Conservation (phyloP, 2,797 vertebrate genomes). For the Babyrousa celebensis region DNA sequence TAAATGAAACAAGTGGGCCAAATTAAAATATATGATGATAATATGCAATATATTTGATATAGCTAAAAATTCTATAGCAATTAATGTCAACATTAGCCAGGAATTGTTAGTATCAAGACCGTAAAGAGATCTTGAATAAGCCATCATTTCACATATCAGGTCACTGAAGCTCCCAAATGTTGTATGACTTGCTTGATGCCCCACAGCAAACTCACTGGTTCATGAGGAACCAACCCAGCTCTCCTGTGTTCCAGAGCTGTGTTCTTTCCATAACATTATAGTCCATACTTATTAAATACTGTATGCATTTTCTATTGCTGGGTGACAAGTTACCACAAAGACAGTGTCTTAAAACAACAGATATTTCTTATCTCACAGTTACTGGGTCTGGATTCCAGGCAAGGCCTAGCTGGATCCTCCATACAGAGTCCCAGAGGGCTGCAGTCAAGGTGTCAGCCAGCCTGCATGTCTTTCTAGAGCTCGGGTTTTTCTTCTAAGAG, state of each 20-base stretch:
- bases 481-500: neutral
- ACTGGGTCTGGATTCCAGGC: neutral
- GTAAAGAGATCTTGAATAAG: constrained; percentile 13
- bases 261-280: neutral
- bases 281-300: neutral
- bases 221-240: neutral
- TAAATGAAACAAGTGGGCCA: neutral
- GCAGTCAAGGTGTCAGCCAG: neutral
- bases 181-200: neutral
- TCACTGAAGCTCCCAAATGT: neutral
- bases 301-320: neutral
- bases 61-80: neutral
- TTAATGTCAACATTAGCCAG: constrained; percentile 2
- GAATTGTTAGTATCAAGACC: neutral
- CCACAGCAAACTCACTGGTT: neutral
- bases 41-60: constrained; percentile 10
- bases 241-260: neutral
- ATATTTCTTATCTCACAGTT: neutral
- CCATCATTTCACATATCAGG: neutral
- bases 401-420: no score
- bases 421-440: neutral
- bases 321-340: neutral
- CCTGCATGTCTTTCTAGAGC: neutral
- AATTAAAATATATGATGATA: neutral
- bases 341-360: neutral